A percentile compares a stretch with the other conserved stretches of the same genome.
phyloP scores from a whole-genome alignment of 2,888 invertebrate species.

The Andrena minutula region DNA sequence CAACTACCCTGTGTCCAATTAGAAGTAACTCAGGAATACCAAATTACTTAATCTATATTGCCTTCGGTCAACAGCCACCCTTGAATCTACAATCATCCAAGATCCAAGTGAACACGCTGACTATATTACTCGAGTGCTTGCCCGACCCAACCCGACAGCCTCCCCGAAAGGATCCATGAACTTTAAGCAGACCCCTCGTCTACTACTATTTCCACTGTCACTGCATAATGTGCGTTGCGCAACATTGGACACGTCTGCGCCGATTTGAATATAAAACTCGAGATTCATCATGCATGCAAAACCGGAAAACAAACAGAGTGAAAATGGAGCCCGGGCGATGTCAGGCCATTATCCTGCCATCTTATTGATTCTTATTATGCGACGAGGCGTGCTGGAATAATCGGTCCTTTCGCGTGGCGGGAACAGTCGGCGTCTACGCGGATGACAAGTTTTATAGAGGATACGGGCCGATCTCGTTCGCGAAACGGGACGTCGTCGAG shows the following conservation, averaged over 20 bases:
- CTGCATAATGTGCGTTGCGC: slow-evolving; percentile 4
- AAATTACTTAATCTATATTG: too few relatives aligned
- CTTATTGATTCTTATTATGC: slow-evolving; percentile 82
- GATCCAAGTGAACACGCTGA: background rate
- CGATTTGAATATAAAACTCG: slow-evolving; percentile 72
- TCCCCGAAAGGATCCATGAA: background rate
- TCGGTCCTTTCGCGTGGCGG: slow-evolving; percentile 69
- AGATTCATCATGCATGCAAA: slow-evolving; percentile 76
- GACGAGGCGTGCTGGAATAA: slow-evolving; percentile 78
- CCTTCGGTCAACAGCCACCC: background rate
- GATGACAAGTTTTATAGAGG: slow-evolving; percentile 7
- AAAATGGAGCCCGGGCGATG: slow-evolving; percentile 69
- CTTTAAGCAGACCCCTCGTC: background rate
- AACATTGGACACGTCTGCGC: slow-evolving; percentile 10
- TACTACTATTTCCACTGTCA: background rate
- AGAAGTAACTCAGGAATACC: too few relatives aligned
- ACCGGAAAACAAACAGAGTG: slow-evolving; percentile 74
- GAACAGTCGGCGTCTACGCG: slow-evolving; percentile 30
- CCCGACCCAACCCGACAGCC: background rate
- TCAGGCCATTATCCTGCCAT: slow-evolving; percentile 76
- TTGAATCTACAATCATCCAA: background rate
- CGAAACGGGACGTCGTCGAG: background rate
- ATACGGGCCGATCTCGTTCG: background rate
- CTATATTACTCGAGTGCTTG: slow-evolving; percentile 1
- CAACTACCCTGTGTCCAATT: too few relatives aligned